Conservation (phyloP, 2,888 invertebrate species). For the Brenthis ino region DNA sequence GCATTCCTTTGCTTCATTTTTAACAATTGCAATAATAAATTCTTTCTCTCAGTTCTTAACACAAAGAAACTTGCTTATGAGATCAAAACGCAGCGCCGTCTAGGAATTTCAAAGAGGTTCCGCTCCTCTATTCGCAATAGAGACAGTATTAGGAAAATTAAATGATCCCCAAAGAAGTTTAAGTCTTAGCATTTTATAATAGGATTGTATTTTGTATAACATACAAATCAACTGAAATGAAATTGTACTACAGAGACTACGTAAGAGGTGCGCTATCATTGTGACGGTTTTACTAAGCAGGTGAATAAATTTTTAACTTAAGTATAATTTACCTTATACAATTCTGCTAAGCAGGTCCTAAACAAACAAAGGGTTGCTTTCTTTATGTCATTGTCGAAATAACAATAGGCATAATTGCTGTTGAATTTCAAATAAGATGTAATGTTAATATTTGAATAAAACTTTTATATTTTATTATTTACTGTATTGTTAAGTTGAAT, state of each 20-base stretch:
- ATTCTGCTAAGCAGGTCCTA: slow-evolving; percentile 31
- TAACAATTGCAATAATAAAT: slow-evolving; percentile 23
- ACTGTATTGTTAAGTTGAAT: background rate
- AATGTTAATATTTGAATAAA: background rate
- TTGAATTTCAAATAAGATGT: slow-evolving; percentile 9
- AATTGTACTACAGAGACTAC: slow-evolving; percentile 55
- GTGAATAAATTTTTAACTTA: slow-evolving; percentile 43
- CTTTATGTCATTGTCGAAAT: slow-evolving; percentile 18
- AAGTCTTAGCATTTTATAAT: slow-evolving; percentile 37
- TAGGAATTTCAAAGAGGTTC: slow-evolving; percentile 59
- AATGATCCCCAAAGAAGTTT: slow-evolving; percentile 41
- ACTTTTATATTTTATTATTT: background rate
- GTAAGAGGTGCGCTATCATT: slow-evolving; percentile 45
- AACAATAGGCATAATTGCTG: slow-evolving; percentile 36
- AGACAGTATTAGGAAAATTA: slow-evolving; percentile 51
- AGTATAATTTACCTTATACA: slow-evolving; percentile 31
- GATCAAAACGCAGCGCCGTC: slow-evolving; percentile 43
- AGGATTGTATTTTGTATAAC: slow-evolving; percentile 43
- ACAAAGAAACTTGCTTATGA: slow-evolving; percentile 41
- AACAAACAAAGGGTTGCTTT: slow-evolving; percentile 27
- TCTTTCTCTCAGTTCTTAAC: slow-evolving; percentile 33
- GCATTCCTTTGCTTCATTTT: slow-evolving; percentile 18
- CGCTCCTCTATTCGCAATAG: slow-evolving; percentile 60
- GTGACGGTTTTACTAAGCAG: slow-evolving; percentile 50
- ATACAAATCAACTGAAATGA: slow-evolving; percentile 51